Conservation (phyloP, 2,888 invertebrate genomes). For the Drosophila barbarae region DNA sequence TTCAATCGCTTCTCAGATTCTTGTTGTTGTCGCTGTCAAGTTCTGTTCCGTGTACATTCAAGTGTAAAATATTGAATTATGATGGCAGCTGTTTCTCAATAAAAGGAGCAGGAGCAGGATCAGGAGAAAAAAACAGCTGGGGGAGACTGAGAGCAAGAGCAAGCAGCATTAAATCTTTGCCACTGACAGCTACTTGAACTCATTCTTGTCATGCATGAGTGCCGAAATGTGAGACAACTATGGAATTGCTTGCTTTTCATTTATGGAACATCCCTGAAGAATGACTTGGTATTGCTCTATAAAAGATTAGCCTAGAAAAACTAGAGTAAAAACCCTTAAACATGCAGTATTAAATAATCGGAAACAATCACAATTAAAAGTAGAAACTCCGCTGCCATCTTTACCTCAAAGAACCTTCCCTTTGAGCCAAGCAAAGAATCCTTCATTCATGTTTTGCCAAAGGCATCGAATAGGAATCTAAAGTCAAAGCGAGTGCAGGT, state of each 20-base stretch:
- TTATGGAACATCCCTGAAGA: background rate
- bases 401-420: slow-evolving; percentile 3
- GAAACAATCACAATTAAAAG: background rate
- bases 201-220: slow-evolving; percentile 64
- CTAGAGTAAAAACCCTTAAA: background rate
- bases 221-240: slow-evolving; percentile 31
- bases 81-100: slow-evolving; percentile 74
- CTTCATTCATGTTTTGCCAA: slow-evolving; percentile 9
- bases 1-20: slow-evolving; percentile 51
- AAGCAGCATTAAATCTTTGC: slow-evolving; percentile 63
- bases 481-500: slow-evolving; percentile 34
- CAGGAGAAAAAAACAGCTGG: background rate
- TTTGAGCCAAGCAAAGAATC: slow-evolving; percentile 12
- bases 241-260: background rate
- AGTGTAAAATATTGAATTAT: slow-evolving; percentile 75
- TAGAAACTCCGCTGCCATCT: too few relatives aligned
- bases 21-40: slow-evolving; percentile 57
- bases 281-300: background rate
- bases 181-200: slow-evolving; percentile 68
- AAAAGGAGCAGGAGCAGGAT: slow-evolving; percentile 26
- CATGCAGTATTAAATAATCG: too few relatives aligned
- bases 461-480: slow-evolving; percentile 4
- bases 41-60: slow-evolving; percentile 67
- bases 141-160: background rate
- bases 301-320: background rate